Base-by-base conservation (phyloP, 2,113 vertebrate genomes). In the Tachycineta bicolor region DNA sequence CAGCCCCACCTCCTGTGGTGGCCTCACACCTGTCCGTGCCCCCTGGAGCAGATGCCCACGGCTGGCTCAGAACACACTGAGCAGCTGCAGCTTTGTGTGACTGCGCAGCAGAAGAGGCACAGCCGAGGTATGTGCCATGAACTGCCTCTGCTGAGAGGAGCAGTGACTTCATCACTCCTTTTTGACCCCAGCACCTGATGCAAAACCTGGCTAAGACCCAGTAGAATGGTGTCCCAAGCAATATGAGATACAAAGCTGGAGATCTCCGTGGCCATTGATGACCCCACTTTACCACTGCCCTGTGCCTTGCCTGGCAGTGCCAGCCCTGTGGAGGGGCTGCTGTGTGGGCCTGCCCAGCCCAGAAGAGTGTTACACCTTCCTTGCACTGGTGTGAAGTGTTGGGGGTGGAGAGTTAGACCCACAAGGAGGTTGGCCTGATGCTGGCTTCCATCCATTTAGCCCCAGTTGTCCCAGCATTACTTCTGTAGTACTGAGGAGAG, bases 281-380 rank as follows among this genome's bases (percentile, higher is more conserved):
- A 44, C 46, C 24, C 18, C 65, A 75, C 25, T 55, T 63, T 83
- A 26, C 11, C 20, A 9, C 24, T 65, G 23, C 29, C 49, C 50
- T 79, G 20, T 0, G 0, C 31, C 50, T 41, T 53, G 19, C 3
- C 2, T 58, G n/a, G 52, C 29, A 4, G 9, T 81, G 75, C 15
- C 11, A 63, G 19, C 39, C 6, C 23, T 68, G 58, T 8, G 6
- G 39, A 44, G n/a, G 52, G 69, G 22, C 29, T 15, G 55, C 24
- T 76, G 26, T 28, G 11, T 49, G 34, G 5, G 2, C 64, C 58
- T 87, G 62, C 43, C 31, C 24, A 21, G 59, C 39, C n/a, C 41
- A 63, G 41, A 59, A 56, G 50, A 23, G 21, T 5, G 2, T 44
- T 31, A 6, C 44, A 34, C 22, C 34, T 28, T 34, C 70, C 79